Base-by-base conservation (phyloP, 2,113 vertebrate genomes). In the Meles meles region DNA sequence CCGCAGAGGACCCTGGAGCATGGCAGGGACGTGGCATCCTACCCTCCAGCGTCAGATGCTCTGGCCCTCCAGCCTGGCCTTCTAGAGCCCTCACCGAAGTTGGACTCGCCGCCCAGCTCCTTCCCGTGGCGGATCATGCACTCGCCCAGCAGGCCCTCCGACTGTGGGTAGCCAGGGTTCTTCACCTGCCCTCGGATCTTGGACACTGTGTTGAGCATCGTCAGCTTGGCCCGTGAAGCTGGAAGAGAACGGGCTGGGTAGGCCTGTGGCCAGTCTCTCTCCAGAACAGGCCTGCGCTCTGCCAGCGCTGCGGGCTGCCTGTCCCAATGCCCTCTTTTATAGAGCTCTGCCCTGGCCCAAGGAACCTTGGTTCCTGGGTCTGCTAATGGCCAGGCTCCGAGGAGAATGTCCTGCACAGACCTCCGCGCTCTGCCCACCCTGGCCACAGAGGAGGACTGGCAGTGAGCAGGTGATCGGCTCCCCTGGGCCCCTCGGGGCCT, bases 151-250 rank as follows among this genome's bases (percentile, higher is more conserved):
- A 99, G 99, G 77, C 99, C 99, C 97, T 99, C 99, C 0, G 99
- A 99, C 98, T 99, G 99, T 0, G 99, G 99, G 98, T 99, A 99
- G 2, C 99, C 99, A 0, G 99, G 99, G 85, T 98, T 99, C 98
- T 99, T 99, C 98, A 99, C 99, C 98, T 99, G 99, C 84, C 99
- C 99, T 0, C 99, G 99, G 98, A 99, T 99, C 99, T 99, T 99
- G 2, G 99, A 99, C 98, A 99, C 99, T 0, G 99, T 99, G 99
- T 99, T 99, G 57, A 99, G 98, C 99, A 99, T 99, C 25, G 99
- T 99, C 34, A 99, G 99, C 98, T 99, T 99, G 98, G 99, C 99
- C 76, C 99, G 98, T 1, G 99, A 99, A 49, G 99, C 99, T 99
- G 98, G 83, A 94, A 92, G 0, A 71, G 94, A 39, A 97, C 6